A percentile compares a stretch with the other conserved stretches of the same genome.
These are phyloP conservation scores for Drosophila bunnanda DNA, from an alignment of 2,888 invertebrate species.

Conservation along the genomic window DNA sequence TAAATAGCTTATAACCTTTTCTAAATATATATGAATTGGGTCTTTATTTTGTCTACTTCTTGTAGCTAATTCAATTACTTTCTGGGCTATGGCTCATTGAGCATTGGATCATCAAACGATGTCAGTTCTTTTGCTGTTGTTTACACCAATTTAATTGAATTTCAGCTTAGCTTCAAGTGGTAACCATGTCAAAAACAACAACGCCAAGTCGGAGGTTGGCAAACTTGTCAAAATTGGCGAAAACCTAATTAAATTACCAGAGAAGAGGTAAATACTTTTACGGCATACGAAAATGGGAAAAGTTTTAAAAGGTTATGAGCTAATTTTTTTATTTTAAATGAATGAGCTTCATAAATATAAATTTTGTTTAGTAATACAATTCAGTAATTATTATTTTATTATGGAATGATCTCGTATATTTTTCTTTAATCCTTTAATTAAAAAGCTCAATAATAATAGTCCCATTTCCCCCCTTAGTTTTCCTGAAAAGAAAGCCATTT, in stretches of 20 bases:
- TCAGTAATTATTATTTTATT: too few relatives aligned
- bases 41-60: neutral
- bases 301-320: neutral
- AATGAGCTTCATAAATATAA: too few relatives aligned
- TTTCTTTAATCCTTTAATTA: too few relatives aligned
- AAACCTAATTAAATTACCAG: slow-evolving; percentile 41
- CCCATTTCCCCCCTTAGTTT: too few relatives aligned
- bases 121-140: slow-evolving; percentile 32
- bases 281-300: neutral
- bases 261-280: neutral
- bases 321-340: too few relatives aligned
- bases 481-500: neutral
- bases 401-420: too few relatives aligned
- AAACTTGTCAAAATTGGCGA: slow-evolving; percentile 28
- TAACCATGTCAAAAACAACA: slow-evolving; percentile 29
- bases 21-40: too few relatives aligned
- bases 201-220: neutral
- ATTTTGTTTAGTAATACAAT: too few relatives aligned
- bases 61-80: slow-evolving; percentile 15
- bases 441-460: neutral
- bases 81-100: slow-evolving; percentile 21
- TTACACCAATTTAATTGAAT: slow-evolving; percentile 57
- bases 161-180: slow-evolving; percentile 27
- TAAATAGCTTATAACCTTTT: neutral
- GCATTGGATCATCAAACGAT: slow-evolving; percentile 7